These are phyloP conservation scores for Microctenopoma steveboyesi DNA, from an alignment of 2,797 vertebrate genomes.

Conservation along the genomic window DNA sequence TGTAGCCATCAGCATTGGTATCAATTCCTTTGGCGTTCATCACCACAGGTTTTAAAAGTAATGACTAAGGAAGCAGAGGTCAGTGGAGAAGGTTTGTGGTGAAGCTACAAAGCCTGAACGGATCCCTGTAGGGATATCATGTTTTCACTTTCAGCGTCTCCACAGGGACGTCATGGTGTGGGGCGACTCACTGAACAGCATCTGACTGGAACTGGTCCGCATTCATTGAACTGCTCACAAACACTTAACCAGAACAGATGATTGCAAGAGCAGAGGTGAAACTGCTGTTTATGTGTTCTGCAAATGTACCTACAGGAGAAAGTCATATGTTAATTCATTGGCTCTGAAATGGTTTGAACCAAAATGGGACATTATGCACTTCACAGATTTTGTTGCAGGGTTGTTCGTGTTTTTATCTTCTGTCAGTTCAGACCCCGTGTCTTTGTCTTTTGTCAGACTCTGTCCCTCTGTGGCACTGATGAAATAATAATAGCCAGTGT, in stretches of 20 bases:
- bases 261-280: background rate
- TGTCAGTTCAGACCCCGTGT: conserved; percentile 33
- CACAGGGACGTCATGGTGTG: conserved; percentile 9
- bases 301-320: conserved; percentile 2
- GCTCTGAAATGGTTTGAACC: background rate
- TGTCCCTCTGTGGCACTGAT: conserved; percentile 42
- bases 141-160: conserved; percentile 24
- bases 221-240: conserved; percentile 2
- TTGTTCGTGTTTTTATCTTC: conserved; percentile 10
- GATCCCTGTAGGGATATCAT: conserved; percentile 7
- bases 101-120: conserved; percentile 19
- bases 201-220: conserved; percentile 6
- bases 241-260: conserved; percentile 22
- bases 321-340: background rate
- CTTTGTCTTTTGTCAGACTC: conserved; percentile 45
- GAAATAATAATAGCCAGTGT: conserved; percentile 54
- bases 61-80: background rate
- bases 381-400: conserved; percentile 2
- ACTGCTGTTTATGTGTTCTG: background rate
- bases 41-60: background rate
- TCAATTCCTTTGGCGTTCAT: conserved; percentile 2
- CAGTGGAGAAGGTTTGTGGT: background rate
- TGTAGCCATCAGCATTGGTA: background rate
- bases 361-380: background rate
- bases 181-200: conserved; percentile 29